Conservation (phyloP, 1,140 invertebrate species). For the Zaprionus ornatus region DNA sequence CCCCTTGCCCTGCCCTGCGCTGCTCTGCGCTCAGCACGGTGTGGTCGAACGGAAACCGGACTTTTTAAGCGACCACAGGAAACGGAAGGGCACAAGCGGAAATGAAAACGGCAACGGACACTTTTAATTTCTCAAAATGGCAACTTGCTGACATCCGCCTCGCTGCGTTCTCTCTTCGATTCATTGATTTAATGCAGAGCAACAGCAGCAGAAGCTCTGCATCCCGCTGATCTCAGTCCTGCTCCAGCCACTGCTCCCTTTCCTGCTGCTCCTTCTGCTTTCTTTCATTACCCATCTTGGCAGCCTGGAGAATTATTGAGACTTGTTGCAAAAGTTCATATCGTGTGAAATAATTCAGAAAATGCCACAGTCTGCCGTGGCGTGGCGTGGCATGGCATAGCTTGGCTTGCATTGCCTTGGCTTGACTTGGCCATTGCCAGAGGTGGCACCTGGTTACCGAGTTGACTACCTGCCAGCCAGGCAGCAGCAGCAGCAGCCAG, state of each 20-base stretch:
- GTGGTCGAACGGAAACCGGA: not conserved
- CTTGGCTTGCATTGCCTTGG: not conserved
- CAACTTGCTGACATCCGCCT: conserved; percentile 73
- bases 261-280: not conserved
- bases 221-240: not conserved
- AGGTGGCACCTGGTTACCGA: conserved; percentile 38
- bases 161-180: conserved; percentile 51
- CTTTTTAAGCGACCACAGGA: conserved; percentile 34
- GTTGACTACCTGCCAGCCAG: conserved; percentile 11
- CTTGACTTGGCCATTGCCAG: conserved; percentile 22
- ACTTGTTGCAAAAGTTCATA: conserved; percentile 80
- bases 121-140: conserved; percentile 82
- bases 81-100: conserved; percentile 59
- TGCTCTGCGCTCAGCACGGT: not conserved
- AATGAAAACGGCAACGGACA: conserved; percentile 78
- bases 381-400: not conserved
- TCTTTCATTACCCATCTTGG: conserved; percentile 41
- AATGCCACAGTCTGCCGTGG: conserved; percentile 45
- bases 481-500: not conserved
- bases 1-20: not conserved
- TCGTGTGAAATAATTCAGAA: conserved; percentile 74
- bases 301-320: conserved; percentile 72
- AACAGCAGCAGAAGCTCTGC: conserved; percentile 32
- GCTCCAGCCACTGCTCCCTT: not conserved
- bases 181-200: conserved; percentile 77